Conservation (phyloP, 2,797 vertebrate species). For the Rhynchonycteris naso region DNA sequence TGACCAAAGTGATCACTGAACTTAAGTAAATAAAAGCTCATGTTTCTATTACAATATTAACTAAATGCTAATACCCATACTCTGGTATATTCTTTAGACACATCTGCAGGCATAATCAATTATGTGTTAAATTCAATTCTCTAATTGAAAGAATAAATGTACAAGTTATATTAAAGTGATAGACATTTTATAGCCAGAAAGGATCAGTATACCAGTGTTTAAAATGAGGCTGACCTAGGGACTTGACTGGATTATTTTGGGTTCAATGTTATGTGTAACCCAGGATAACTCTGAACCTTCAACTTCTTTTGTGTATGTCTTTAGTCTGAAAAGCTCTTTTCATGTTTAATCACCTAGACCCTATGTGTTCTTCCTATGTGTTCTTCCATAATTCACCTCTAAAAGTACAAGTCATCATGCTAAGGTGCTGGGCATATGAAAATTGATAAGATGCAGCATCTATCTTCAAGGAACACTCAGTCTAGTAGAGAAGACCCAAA, state of each 20-base stretch:
- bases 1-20: slow-evolving; percentile 37
- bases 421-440: not conserved
- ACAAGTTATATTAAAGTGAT: not conserved
- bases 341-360: not conserved
- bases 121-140: not conserved
- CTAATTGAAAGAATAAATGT: slow-evolving; percentile 42
- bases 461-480: not conserved
- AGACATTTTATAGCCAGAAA: not conserved
- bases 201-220: not conserved
- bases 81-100: slow-evolving; percentile 13
- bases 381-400: not conserved
- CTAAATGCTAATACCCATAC: not conserved
- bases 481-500: not conserved
- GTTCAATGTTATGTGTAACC: not conserved
- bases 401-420: not conserved
- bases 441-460: not conserved
- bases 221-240: not conserved
- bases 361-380: not conserved
- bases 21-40: slow-evolving; percentile 20
- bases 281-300: not conserved
- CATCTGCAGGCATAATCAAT: not conserved
- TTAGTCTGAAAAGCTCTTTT: slow-evolving; percentile 10
- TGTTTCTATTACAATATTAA: not conserved
- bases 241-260: not conserved
- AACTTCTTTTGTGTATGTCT: not conserved